Evolutionary conservation across 2,113 vertebrate genomes (phyloP), one percentile per base, ranked within the genome.

Genomic region (Halichoerus grypus): DNA sequence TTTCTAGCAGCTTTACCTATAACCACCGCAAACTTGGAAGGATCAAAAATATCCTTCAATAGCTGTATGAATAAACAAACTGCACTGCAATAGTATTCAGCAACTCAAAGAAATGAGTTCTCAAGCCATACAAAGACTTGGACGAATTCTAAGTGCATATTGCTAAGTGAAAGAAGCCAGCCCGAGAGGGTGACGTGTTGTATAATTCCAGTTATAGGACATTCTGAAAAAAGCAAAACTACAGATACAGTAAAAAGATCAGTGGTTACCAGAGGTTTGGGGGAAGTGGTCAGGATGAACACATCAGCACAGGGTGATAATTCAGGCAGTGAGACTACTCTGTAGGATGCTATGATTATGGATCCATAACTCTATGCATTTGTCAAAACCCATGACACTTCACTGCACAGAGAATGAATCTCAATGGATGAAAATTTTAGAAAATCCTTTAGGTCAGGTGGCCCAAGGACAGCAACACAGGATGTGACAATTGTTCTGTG

Each of bases 311-410:
- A 46, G 6, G 33, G 42, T 18, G 31, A 19, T 39, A 61, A 79
- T 53, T 51, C 39, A 84, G 51, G 59, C 39, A 67, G 26, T 69
- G 55, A 86, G 91, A 93, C 33, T 53, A 39, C 31, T 86, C 39
- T 69, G 24, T 59, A 88, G 33, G 57, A 33, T 49, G 53, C 13
- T 76, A 18, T 16, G 63, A 89, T 85, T 79, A 77, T 24, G 49
- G 61, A 57, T 51, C 39, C 33, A 59, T 36, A 87, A 67, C 49
- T 72, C 10, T 28, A 28, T 14, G 5, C 72, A 93, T 72, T 51
- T 77, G 65, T 74, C 36, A 90, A 97, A 97, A 72, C 80, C 53
- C 24, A 72, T 59, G 80, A 65, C 93, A 74, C 31, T 28, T 74
- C 16, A 84, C 16, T 63, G 51, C 51, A 84, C 26, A 89, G 28